Conservation (phyloP, 2,113 vertebrate species). For the Podilymbus podiceps region DNA sequence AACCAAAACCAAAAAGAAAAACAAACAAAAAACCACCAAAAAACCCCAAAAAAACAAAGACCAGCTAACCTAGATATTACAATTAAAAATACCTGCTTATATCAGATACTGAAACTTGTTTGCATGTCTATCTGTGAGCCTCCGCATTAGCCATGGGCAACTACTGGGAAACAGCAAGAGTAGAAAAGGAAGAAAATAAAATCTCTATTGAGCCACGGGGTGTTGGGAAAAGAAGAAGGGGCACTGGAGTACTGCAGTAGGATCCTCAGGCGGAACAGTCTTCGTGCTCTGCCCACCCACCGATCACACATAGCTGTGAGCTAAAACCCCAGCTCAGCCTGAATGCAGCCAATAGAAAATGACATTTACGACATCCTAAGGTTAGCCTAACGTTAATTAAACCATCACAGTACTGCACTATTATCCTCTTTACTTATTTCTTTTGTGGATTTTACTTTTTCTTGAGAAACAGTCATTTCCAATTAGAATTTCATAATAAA, state of each 20-base stretch:
- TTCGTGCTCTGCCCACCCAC: slow-evolving; percentile 23
- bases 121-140: neutral
- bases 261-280: slow-evolving; percentile 40
- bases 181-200: slow-evolving; percentile 33
- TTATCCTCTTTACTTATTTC: slow-evolving; percentile 55
- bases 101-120: neutral
- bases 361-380: slow-evolving; percentile 67
- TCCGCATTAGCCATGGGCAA: slow-evolving; percentile 18
- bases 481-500: slow-evolving; percentile 70
- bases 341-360: slow-evolving; percentile 57
- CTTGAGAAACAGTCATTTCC: slow-evolving; percentile 63
- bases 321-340: slow-evolving; percentile 65
- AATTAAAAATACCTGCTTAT: neutral
- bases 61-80: neutral
- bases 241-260: neutral
- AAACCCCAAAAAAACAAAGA: neutral
- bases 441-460: slow-evolving; percentile 68
- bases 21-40: neutral
- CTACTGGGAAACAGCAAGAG: neutral
- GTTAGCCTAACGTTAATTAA: slow-evolving; percentile 77
- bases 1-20: no score
- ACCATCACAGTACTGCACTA: slow-evolving; percentile 22
- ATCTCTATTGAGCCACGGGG: slow-evolving; percentile 19
- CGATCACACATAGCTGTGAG: neutral
- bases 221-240: neutral